phyloP scores from a whole-genome alignment of 2,888 invertebrate genomes.

The Trissonchulus latispiculum region DNA sequence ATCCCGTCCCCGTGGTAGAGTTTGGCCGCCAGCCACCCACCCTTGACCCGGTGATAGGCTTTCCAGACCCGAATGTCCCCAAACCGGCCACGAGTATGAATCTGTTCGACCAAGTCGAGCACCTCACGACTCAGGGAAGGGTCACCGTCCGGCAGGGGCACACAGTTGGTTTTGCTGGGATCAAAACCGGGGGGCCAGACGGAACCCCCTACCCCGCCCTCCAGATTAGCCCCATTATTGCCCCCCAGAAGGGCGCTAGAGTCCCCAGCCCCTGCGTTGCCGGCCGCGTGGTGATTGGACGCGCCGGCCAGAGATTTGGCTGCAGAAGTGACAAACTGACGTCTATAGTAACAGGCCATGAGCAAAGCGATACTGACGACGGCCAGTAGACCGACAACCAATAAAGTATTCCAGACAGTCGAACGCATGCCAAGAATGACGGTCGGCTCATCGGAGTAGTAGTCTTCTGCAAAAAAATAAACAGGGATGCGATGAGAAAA shows the following conservation, averaged over 20 bases:
- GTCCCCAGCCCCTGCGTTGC: not conserved
- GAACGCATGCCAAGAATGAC: not conserved
- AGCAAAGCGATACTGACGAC: not conserved
- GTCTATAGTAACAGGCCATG: not conserved
- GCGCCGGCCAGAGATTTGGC: not conserved
- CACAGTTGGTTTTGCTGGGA: not conserved
- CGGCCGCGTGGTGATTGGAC: not conserved
- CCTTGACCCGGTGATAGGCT: not conserved
- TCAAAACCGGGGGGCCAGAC: too few species aligned
- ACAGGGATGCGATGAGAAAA: too few species aligned
- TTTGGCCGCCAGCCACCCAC: not conserved
- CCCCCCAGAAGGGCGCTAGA: not conserved
- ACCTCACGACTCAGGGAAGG: not conserved
- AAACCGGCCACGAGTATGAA: conserved; percentile 7
- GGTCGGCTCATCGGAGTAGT: not conserved
- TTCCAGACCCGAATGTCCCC: not conserved
- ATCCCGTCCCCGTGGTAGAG: not conserved
- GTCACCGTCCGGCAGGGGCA: not conserved
- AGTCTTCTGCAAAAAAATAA: too few species aligned
- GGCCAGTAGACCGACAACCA: not conserved
- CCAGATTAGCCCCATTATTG: too few species aligned
- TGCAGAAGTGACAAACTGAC: not conserved
- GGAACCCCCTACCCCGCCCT: too few species aligned
- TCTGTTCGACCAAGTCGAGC: not conserved
- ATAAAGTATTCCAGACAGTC: too few species aligned